These are phyloP conservation scores for Drosophila setosimentum DNA, from an alignment of 2,888 invertebrate genomes.

Conservation along the genomic window DNA sequence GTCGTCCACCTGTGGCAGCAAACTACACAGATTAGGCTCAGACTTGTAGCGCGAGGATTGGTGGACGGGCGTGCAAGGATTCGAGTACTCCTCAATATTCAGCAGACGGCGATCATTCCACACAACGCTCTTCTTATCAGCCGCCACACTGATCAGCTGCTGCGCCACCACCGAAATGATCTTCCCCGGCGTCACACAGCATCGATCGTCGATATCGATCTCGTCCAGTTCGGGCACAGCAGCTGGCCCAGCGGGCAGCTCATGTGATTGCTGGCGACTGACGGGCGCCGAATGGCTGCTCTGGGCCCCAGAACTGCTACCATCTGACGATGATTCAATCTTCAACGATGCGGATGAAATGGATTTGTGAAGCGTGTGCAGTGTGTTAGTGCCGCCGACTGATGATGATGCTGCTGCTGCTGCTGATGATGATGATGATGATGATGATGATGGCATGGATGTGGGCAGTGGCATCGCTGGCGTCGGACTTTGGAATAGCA, in stretches of 20 bases:
- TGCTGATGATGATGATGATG: slow-evolving; percentile 28
- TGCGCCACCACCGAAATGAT: slow-evolving; percentile 69
- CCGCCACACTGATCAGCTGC: slow-evolving; percentile 53
- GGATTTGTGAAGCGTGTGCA: slow-evolving; percentile 81
- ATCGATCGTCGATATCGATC: slow-evolving; percentile 37
- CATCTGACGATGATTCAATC: slow-evolving; percentile 62
- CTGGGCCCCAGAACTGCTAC: slow-evolving; percentile 56
- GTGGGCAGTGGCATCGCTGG: slow-evolving; percentile 47
- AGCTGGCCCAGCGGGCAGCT: slow-evolving; percentile 40
- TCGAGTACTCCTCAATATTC: slow-evolving; percentile 68
- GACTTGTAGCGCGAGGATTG: slow-evolving; percentile 83
- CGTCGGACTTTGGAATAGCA: slow-evolving; percentile 84
- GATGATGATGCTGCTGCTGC: slow-evolving; percentile 32
- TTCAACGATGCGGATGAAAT: slow-evolving; percentile 83
- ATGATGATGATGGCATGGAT: slow-evolving; percentile 18
- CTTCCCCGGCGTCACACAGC: slow-evolving; percentile 77
- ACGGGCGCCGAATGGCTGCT: slow-evolving; percentile 80
- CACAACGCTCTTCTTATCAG: slow-evolving; percentile 75
- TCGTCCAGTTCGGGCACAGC: slow-evolving; percentile 59
- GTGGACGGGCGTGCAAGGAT: slow-evolving; percentile 75
- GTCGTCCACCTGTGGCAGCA: slow-evolving; percentile 54
- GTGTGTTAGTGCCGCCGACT: slow-evolving; percentile 50
- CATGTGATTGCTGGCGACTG: slow-evolving; percentile 81
- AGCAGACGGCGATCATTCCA: slow-evolving; percentile 75
- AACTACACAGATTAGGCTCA: slow-evolving; percentile 83